These are phyloP conservation scores for Argyra leucocephala DNA, from an alignment of 2,888 invertebrate genomes.

Conservation along the genomic window DNA sequence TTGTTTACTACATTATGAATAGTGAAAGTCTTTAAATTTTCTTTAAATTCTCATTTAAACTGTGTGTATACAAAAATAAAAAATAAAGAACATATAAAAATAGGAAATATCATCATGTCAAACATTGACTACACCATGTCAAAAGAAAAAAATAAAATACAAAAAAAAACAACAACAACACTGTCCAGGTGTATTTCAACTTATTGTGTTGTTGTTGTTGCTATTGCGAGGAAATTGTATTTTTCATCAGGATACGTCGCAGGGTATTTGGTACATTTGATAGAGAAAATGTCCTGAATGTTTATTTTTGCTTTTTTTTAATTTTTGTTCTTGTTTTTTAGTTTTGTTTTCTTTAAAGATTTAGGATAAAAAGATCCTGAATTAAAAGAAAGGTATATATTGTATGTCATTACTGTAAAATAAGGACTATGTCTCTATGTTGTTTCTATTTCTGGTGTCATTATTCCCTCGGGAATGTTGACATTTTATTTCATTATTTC, in stretches of 20 bases:
- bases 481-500: background rate
- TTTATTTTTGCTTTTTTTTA: background rate
- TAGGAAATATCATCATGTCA: background rate
- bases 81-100: no score
- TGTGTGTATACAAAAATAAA: no score
- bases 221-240: no score
- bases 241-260: background rate
- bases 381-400: no score
- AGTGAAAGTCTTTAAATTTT: background rate
- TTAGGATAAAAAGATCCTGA: no score
- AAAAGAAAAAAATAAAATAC: background rate
- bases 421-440: background rate
- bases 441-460: background rate
- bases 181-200: background rate
- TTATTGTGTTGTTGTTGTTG: background rate
- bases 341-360: no score
- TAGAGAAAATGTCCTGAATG: background rate
- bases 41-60: background rate
- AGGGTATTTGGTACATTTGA: background rate
- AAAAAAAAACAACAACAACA: background rate
- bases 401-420: no score
- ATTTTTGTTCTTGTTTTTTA: background rate
- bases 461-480: background rate
- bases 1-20: background rate
- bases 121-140: background rate